These are phyloP conservation scores for Matsumyia berberina DNA, from an alignment of 2,888 invertebrate species.

Conservation along the genomic window DNA sequence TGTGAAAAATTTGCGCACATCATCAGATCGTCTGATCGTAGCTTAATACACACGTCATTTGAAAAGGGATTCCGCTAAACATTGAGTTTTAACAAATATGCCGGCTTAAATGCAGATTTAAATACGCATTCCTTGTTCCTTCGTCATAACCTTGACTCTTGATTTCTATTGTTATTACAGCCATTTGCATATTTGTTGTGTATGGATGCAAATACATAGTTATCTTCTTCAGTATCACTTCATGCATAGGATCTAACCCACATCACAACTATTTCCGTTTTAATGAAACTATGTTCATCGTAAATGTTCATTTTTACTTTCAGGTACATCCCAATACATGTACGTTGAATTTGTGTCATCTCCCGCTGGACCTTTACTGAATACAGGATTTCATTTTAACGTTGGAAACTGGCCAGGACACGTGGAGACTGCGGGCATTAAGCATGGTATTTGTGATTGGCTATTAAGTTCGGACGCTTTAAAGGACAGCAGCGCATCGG, in stretches of 20 bases:
- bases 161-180: constrained; percentile 41
- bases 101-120: constrained; percentile 31
- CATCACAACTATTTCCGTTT: constrained; percentile 48
- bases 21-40: too few species aligned
- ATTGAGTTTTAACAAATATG: constrained; percentile 66
- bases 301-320: constrained; percentile 35
- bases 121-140: constrained; percentile 20
- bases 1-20: too few species aligned
- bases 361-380: constrained; percentile 94
- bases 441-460: constrained; percentile 95
- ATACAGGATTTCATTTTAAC: constrained; percentile 97
- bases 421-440: constrained; percentile 94
- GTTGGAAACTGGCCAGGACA: constrained; percentile 97
- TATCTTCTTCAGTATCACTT: constrained; percentile 43
- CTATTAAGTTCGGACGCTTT: constrained; percentile 92
- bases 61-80: constrained; percentile 64
- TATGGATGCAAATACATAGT: constrained; percentile 53
- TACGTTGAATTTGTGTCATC: constrained; percentile 96
- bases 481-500: constrained; percentile 91
- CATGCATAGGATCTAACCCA: constrained; percentile 47
- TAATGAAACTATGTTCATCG: not conserved
- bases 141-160: constrained; percentile 25
- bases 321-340: constrained; percentile 92
- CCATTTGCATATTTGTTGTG: constrained; percentile 63
- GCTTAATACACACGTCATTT: constrained; percentile 44